A percentile compares a stretch with the other conserved stretches of the same genome.
These are phyloP conservation scores for Apogon talboti DNA, from an alignment of 2,797 vertebrate genomes.

Conservation along the genomic window DNA sequence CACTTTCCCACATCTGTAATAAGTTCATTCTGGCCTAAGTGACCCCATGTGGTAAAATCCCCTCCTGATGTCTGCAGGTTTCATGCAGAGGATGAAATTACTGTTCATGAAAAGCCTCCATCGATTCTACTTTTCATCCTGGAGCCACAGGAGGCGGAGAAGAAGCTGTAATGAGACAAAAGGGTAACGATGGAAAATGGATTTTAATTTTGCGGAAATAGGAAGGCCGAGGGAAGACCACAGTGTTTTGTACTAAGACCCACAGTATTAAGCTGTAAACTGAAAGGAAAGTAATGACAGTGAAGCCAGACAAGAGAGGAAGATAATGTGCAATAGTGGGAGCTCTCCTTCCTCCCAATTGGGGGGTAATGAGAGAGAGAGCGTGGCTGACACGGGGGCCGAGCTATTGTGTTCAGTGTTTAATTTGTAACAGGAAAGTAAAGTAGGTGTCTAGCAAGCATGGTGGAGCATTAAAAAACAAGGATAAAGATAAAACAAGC, in stretches of 20 bases:
- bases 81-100: slow-evolving; percentile 45
- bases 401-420: slow-evolving; percentile 30
- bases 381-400: slow-evolving; percentile 20
- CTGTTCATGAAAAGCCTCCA: slow-evolving; percentile 55
- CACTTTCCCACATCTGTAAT: slow-evolving; percentile 25
- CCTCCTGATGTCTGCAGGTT: slow-evolving; percentile 11
- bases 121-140: slow-evolving; percentile 53
- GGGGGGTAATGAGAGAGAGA: slow-evolving; percentile 40
- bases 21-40: slow-evolving; percentile 7
- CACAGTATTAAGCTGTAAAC: slow-evolving; percentile 40
- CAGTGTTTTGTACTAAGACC: slow-evolving; percentile 25
- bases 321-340: slow-evolving; percentile 37
- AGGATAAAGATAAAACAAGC: neutral
- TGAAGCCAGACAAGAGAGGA: slow-evolving; percentile 30
- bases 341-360: slow-evolving; percentile 28
- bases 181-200: slow-evolving; percentile 51
- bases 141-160: slow-evolving; percentile 43
- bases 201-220: slow-evolving; percentile 69
- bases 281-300: slow-evolving; percentile 59
- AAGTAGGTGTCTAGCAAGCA: slow-evolving; percentile 3
- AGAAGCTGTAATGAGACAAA: slow-evolving; percentile 54
- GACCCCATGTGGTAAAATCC: slow-evolving; percentile 34
- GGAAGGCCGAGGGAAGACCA: slow-evolving; percentile 22
- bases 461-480: neutral
- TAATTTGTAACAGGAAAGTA: slow-evolving; percentile 14